Base-by-base conservation (phyloP, 2,113 vertebrate genomes). In the Cacatua alba region DNA sequence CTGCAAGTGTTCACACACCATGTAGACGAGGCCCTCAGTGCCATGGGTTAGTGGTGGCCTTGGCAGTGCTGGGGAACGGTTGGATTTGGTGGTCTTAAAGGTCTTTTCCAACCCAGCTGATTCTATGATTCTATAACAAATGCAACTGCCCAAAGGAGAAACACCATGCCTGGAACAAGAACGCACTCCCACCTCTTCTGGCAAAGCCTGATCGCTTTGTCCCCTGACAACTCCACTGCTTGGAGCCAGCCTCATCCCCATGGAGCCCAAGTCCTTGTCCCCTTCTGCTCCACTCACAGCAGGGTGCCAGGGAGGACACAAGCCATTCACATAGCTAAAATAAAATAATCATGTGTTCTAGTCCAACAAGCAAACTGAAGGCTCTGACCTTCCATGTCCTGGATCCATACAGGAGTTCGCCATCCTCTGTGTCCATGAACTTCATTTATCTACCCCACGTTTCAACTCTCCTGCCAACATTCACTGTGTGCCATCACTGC, bases 301-400 rank as follows among this genome's bases (percentile, higher is more conserved):
- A 82, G 31, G 7, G 26, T 41, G 37, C 46, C 26, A 52, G 53
- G 29, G 23, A 26, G 76, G 70, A 62, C 37, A 59, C 37, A 37
- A 88, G 28, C 51, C 64, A 81, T 67, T 80, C 62, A 80, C 33
- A 69, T 10, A 37, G 53, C 65, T 82, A 69, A 86, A 92, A 88
- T 86, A 94, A 96, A 92, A 86, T 86, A 95, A 95, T 69, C 35
- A 82, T 23, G 57, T 95, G 93, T 93, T 93, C 90, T 43, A 80
- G 53, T 17, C 74, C n/a, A 3, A 0, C 15, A 16, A 88, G 46
- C 71, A 92, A 85, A 89, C 53, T 83, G 82, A 95, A 94, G 85
- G 82, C 69, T 79, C 49, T 65, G 37, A 85, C 77, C 78, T 85
- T 82, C 75, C 57, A 12, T 10, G 14, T 65, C 83, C 72, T 71